These are phyloP conservation scores for Craseonycteris thonglongyai DNA, from an alignment of 2,113 vertebrate species.

Conservation along the genomic window DNA sequence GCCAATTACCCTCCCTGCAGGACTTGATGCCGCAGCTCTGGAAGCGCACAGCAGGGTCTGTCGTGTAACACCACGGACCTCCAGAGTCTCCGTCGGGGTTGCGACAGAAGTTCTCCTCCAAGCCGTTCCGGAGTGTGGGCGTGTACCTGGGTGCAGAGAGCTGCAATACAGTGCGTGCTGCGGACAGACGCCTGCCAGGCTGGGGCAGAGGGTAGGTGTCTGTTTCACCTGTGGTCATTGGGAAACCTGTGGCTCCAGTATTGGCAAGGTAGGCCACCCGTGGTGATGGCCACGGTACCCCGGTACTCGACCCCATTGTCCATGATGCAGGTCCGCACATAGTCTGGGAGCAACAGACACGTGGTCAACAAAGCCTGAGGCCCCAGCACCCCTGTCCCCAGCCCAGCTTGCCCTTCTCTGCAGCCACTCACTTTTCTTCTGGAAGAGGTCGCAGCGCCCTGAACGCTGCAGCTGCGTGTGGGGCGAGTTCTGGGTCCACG, in stretches of 20 bases:
- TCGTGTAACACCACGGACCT: slow-evolving; percentile 96
- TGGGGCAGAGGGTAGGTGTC: background rate
- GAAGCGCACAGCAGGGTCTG: slow-evolving; percentile 83
- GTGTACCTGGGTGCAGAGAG: slow-evolving; percentile 82
- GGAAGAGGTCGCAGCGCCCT: slow-evolving; percentile 91
- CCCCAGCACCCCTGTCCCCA: background rate
- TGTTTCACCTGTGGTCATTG: slow-evolving; percentile 87
- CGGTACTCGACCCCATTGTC: slow-evolving; percentile 87
- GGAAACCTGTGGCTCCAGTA: slow-evolving; percentile 91
- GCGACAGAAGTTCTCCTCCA: slow-evolving; percentile 95
- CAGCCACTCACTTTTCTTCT: slow-evolving; percentile 90
- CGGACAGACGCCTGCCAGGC: accelerated
- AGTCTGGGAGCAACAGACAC: slow-evolving; percentile 79
- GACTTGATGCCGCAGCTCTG: slow-evolving; percentile 91
- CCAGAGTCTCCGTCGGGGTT: slow-evolving; percentile 90
- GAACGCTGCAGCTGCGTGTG: slow-evolving; percentile 86
- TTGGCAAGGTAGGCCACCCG: slow-evolving; percentile 87
- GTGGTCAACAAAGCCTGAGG: background rate
- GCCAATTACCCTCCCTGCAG: slow-evolving; percentile 50
- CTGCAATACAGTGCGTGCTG: background rate
- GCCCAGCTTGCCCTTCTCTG: background rate
- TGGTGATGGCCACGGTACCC: slow-evolving; percentile 83
- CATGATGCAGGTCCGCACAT: slow-evolving; percentile 89
- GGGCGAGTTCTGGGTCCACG: slow-evolving; percentile 87
- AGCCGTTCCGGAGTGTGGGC: slow-evolving; percentile 84